phyloP scores from a whole-genome alignment of 2,113 vertebrate species.

The Thomomys bottae region DNA sequence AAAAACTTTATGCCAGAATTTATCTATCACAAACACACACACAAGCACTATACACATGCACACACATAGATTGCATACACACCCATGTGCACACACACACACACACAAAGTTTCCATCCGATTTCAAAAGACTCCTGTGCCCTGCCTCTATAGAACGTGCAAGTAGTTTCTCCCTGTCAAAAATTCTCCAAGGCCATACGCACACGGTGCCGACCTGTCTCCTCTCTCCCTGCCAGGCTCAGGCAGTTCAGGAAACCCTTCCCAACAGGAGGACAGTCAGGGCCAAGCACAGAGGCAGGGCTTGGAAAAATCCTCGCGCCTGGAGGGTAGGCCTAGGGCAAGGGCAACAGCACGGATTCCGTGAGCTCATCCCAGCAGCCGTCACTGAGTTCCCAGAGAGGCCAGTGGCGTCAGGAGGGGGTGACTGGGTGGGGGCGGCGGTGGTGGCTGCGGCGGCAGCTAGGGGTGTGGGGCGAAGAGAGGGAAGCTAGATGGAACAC shows the following conservation, averaged over 20 bases:
- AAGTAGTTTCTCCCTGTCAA: neutral
- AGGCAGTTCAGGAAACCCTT: conserved; percentile 60
- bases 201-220: neutral
- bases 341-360: conserved; percentile 67
- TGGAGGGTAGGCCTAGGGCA: conserved; percentile 69
- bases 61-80: neutral
- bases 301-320: conserved; percentile 72
- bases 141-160: neutral
- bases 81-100: too few species aligned
- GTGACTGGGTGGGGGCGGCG: conserved; percentile 68
- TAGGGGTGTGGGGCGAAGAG: conserved; percentile 70
- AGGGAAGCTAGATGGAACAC: conserved; percentile 71
- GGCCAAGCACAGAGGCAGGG: conserved; percentile 50
- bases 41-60: neutral
- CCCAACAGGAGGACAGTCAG: neutral
- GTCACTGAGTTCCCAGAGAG: conserved; percentile 77
- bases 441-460: conserved; percentile 63
- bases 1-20: neutral
- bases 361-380: conserved; percentile 78
- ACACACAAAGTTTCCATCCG: neutral
- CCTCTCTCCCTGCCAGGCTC: conserved; percentile 38
- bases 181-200: neutral
- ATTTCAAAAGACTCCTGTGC: neutral
- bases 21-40: neutral
- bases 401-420: conserved; percentile 75